phyloP scores from a whole-genome alignment of 2,888 invertebrate species.

The Tachina fera region DNA sequence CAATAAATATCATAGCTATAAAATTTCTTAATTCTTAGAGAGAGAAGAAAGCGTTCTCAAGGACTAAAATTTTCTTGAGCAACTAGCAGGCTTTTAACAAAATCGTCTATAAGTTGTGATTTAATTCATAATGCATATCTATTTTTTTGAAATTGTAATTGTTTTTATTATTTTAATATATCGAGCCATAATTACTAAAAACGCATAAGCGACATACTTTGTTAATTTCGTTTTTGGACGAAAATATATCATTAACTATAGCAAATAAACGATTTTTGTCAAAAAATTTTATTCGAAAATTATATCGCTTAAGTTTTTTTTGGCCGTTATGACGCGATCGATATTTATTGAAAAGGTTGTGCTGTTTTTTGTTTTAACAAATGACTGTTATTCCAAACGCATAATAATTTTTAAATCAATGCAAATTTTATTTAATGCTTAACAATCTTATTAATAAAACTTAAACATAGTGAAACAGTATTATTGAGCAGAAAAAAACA shows the following conservation, averaged over 20 bases:
- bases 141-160: background rate
- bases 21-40: too few species aligned
- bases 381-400: conserved; percentile 52
- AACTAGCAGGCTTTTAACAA: conserved; percentile 1
- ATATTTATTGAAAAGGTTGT: conserved; percentile 57
- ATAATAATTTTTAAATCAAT: conserved; percentile 37
- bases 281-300: too few species aligned
- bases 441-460: background rate
- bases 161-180: conserved; percentile 18
- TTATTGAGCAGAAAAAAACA: conserved; percentile 17
- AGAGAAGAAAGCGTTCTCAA: background rate
- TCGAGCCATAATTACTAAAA: too few species aligned
- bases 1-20: too few species aligned
- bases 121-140: background rate
- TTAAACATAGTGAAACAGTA: conserved; percentile 56
- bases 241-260: too few species aligned
- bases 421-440: conserved; percentile 25
- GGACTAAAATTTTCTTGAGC: conserved; percentile 25
- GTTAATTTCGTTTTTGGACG: too few species aligned
- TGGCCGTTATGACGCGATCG: background rate
- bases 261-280: too few species aligned
- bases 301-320: too few species aligned
- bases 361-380: conserved; percentile 28
- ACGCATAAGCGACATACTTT: too few species aligned
- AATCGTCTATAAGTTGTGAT: conserved; percentile 44